phyloP scores from a whole-genome alignment of 2,113 vertebrate species.

The Tringa solitaria region DNA sequence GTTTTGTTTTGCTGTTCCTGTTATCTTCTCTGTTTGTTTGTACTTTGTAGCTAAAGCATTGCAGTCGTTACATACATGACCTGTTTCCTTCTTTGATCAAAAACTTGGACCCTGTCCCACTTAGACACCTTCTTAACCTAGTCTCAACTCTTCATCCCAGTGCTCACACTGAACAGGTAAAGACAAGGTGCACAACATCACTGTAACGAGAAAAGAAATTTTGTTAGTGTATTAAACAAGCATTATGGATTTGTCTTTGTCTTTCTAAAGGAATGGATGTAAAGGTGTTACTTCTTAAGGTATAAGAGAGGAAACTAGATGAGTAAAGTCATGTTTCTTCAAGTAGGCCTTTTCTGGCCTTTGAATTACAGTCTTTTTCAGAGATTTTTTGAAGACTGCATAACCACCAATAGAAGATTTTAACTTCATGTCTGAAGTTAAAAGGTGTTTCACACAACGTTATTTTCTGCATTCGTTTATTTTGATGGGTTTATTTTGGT shows the following conservation, averaged over 20 bases:
- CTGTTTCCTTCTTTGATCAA: constrained; percentile 98
- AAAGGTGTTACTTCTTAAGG: background rate
- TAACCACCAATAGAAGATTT: background rate
- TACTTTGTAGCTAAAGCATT: constrained; percentile 90
- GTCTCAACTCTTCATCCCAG: constrained; percentile 96
- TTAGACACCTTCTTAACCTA: constrained; percentile 95
- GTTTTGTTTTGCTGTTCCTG: background rate
- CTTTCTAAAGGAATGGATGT: background rate
- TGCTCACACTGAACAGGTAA: constrained; percentile 97
- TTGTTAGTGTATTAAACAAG: background rate
- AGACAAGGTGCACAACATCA: background rate
- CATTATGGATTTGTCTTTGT: background rate
- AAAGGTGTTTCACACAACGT: background rate
- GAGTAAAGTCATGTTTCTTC: background rate
- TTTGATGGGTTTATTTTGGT: background rate
- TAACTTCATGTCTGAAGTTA: background rate
- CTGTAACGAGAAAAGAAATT: background rate
- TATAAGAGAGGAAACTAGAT: background rate
- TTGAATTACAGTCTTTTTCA: background rate
- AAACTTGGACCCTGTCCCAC: constrained; percentile 96
- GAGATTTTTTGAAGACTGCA: background rate
- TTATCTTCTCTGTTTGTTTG: background rate
- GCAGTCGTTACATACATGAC: constrained; percentile 98
- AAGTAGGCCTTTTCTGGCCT: background rate
- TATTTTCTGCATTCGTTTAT: background rate